Percentiles rank a stretch among this genome's conserved stretches.
Evolutionary conservation across 2,113 vertebrate species (phyloP).

Genomic region (rat (Rattus norvegicus)): GRCr8 NC_086028.1:52845501-52846000

Average conservation of each 20-base stretch:
- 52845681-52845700: not conserved
- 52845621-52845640: not conserved
- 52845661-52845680: not conserved
- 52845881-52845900: not conserved
- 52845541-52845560: not conserved
- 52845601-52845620: not conserved
- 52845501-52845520: not conserved
- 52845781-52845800: not conserved
- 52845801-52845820: not conserved
- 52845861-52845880: not conserved
- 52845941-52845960: rapidly evolving
- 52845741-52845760: not conserved
- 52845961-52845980: not conserved
- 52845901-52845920: not conserved
- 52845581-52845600: not conserved
- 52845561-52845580: not conserved
- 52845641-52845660: not conserved
- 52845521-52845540: not conserved
- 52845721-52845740: too few relatives aligned
- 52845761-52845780: too few relatives aligned
- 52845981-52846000: not conserved
- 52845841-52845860: not conserved
- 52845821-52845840: not conserved
- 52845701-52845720: not conserved
- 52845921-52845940: not conserved